Conservation (phyloP, 2,113 vertebrate genomes). For the Casuarius casuarius region DNA sequence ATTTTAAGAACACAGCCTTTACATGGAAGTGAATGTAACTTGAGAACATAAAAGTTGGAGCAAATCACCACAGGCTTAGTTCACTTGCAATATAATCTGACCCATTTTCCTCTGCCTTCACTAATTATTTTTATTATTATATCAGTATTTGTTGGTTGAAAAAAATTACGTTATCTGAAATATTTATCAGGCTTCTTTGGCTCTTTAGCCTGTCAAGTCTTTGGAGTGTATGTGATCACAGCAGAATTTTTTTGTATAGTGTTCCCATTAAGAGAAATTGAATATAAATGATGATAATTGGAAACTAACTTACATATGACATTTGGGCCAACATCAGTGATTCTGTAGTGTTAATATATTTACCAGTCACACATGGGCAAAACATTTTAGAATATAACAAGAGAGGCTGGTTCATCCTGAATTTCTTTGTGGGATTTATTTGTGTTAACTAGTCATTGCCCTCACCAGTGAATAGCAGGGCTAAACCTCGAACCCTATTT, state of each 20-base stretch:
- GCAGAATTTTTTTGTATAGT: not conserved
- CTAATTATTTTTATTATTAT: constrained; percentile 3
- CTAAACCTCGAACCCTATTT: not conserved
- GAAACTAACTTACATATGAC: not conserved
- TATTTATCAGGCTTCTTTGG: not conserved
- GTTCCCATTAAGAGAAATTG: not conserved
- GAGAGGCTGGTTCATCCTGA: not conserved
- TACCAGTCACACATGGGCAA: not conserved
- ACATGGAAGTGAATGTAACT: not conserved
- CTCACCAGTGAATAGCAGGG: not conserved
- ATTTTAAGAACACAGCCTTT: not conserved
- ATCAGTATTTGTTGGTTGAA: not conserved
- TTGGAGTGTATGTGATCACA: not conserved
- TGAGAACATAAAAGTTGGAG: not conserved
- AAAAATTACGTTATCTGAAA: not conserved
- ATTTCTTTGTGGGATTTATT: not conserved
- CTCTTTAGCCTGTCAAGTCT: not conserved
- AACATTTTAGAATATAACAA: not conserved
- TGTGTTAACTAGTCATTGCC: not conserved
- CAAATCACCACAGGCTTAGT: not conserved
- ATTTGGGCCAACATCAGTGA: not conserved
- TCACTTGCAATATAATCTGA: not conserved
- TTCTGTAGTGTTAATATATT: not conserved
- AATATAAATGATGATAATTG: constrained; percentile 28
- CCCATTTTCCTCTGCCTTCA: not conserved